Conservation (phyloP, 2,113 vertebrate species). For the Osmerus mordax region DNA sequence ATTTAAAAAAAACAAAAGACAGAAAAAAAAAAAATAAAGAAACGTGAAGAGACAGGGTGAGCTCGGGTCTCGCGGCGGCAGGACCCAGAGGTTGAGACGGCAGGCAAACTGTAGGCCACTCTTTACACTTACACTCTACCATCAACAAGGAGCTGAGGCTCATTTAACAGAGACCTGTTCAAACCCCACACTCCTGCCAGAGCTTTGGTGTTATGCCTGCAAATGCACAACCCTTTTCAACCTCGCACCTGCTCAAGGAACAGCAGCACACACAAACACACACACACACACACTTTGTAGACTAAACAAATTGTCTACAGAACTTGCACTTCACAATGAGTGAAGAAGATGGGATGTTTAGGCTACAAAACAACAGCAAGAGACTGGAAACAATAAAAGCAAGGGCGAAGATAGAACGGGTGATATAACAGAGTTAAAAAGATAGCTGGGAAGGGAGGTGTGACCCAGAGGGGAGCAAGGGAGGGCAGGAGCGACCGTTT, state of each 20-base stretch:
- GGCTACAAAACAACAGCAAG: neutral
- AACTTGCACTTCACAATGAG: too few relatives aligned
- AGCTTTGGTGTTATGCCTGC: slow-evolving; percentile 42
- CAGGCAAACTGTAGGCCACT: slow-evolving; percentile 50
- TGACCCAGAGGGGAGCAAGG: neutral
- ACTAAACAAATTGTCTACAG: neutral
- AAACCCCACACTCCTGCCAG: slow-evolving; percentile 46
- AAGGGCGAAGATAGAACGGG: neutral
- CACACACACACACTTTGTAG: neutral
- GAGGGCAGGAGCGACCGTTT: neutral
- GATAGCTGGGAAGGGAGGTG: neutral
- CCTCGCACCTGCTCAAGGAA: neutral
- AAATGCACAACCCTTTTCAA: slow-evolving; percentile 32
- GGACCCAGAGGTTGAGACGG: slow-evolving; percentile 44
- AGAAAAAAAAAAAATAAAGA: neutral
- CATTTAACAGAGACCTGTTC: slow-evolving; percentile 70
- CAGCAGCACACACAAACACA: neutral
- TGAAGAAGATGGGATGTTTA: neutral
- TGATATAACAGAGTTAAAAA: neutral
- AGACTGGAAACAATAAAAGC: neutral
- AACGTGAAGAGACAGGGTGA: slow-evolving; percentile 29
- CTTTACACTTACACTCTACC: slow-evolving; percentile 67
- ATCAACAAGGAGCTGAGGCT: slow-evolving; percentile 65
- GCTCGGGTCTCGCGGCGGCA: slow-evolving; percentile 34
- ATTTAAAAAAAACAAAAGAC: neutral